Conservation (phyloP, 1,140 invertebrate species). For the Drosophila jambulina region DNA sequence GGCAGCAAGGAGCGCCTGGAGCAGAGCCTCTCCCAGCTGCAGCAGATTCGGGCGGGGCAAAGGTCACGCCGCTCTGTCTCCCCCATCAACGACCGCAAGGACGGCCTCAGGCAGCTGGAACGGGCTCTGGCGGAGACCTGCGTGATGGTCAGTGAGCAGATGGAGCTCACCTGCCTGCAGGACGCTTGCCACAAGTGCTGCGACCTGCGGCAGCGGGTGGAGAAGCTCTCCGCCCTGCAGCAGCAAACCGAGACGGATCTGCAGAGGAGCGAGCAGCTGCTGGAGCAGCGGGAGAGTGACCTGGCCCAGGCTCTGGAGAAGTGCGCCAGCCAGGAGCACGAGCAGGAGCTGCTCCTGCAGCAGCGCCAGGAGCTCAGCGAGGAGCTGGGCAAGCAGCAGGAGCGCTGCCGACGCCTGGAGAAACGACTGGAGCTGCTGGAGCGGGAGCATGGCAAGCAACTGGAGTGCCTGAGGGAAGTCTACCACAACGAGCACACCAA, state of each 20-base stretch:
- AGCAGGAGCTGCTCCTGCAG: slow-evolving; percentile 67
- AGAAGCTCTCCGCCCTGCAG: slow-evolving; percentile 60
- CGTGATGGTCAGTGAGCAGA: slow-evolving; percentile 75
- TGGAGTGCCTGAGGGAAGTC: slow-evolving; percentile 90
- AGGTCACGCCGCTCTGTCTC: slow-evolving; percentile 87
- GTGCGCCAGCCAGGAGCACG: slow-evolving; percentile 70
- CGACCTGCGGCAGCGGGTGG: slow-evolving; percentile 77
- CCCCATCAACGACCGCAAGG: slow-evolving; percentile 87
- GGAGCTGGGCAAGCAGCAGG: slow-evolving; percentile 86
- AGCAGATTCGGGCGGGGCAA: slow-evolving; percentile 86
- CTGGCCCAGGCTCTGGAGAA: slow-evolving; percentile 73
- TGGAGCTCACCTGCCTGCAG: slow-evolving; percentile 81
- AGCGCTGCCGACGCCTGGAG: slow-evolving; percentile 89
- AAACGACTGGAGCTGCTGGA: slow-evolving; percentile 89
- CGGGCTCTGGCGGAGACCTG: slow-evolving; percentile 87
- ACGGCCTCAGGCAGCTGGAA: slow-evolving; percentile 87
- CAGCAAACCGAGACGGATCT: slow-evolving; percentile 73
- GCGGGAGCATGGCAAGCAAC: slow-evolving; percentile 91
- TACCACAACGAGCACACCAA: slow-evolving; percentile 87
- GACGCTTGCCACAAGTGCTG: slow-evolving; percentile 86
- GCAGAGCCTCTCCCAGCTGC: slow-evolving; percentile 85
- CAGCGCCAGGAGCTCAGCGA: slow-evolving; percentile 84
- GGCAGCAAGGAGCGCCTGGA: slow-evolving; percentile 85
- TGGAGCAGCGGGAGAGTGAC: slow-evolving; percentile 74
- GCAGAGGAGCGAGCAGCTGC: slow-evolving; percentile 66